Evolutionary conservation across 1,140 invertebrate species (phyloP).

Genomic region (Drosophila lowei): DNA sequence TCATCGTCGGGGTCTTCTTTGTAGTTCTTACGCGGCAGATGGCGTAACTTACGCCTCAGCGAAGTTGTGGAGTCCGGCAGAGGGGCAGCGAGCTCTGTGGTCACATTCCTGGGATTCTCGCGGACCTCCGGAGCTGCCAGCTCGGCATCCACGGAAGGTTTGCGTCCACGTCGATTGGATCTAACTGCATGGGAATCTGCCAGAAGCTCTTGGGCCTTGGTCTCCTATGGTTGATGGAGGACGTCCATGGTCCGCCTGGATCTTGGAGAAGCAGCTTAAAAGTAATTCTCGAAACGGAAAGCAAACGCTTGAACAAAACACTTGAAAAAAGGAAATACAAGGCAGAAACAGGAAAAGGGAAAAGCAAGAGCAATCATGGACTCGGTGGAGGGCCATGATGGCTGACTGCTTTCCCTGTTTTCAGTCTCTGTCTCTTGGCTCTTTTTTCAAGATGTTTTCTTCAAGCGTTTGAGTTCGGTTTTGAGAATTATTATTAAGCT

Average conservation of each 20-base stretch:
- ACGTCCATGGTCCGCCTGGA: too few species aligned
- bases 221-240: background rate
- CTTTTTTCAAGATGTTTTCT: background rate
- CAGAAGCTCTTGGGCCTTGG: background rate
- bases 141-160: constrained; percentile 20
- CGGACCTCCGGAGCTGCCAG: background rate
- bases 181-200: constrained; percentile 1
- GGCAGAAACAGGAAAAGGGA: too few species aligned
- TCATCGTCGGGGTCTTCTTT: constrained; percentile 68
- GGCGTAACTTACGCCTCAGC: constrained; percentile 59
- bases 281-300: too few species aligned
- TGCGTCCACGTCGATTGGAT: constrained; percentile 29
- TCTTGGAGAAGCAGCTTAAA: too few species aligned
- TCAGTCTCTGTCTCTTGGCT: too few species aligned
- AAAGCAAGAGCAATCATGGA: too few species aligned
- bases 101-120: background rate
- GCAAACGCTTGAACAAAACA: too few species aligned
- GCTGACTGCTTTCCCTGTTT: background rate
- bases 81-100: constrained; percentile 4
- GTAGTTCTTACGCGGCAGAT: constrained; percentile 73
- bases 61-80: constrained; percentile 31
- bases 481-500: too few species aligned
- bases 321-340: too few species aligned
- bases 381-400: too few species aligned
- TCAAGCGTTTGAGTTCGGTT: too few species aligned